Evolutionary conservation across 2,113 vertebrate genomes (phyloP).

Genomic region (Chlamydotis undulata): DNA sequence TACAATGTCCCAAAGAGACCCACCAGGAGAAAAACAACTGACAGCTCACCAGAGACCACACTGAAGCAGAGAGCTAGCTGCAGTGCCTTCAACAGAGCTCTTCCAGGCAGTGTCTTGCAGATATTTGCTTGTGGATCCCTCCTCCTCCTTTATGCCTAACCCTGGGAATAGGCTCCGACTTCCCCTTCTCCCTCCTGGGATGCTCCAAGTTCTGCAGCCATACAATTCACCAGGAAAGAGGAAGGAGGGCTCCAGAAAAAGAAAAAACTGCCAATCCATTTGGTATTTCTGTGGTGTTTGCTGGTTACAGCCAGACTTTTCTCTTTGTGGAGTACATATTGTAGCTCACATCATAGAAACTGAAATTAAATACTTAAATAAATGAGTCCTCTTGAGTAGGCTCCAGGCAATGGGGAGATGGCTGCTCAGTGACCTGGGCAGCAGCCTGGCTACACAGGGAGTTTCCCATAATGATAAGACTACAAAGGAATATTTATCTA

Average conservation of each 20-base stretch:
- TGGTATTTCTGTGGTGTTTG: not conserved
- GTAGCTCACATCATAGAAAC: not conserved
- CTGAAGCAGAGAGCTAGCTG: not conserved
- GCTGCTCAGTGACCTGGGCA: not conserved
- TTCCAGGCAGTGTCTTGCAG: accelerated
- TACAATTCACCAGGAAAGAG: not conserved
- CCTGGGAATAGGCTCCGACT: not conserved
- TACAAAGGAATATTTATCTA: conserved; percentile 8
- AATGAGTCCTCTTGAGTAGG: not conserved
- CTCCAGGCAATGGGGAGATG: not conserved
- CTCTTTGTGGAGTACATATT: accelerated
- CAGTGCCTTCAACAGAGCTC: not conserved
- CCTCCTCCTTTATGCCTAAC: not conserved
- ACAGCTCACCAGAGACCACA: not conserved
- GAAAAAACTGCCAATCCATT: not conserved
- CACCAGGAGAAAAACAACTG: not conserved
- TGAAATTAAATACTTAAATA: not conserved
- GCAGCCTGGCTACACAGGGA: not conserved
- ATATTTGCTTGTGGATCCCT: not conserved
- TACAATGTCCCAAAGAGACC: not conserved
- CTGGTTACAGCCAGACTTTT: not conserved
- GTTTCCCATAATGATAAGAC: not conserved
- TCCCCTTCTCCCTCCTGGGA: not conserved
- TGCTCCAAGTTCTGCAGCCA: not conserved
- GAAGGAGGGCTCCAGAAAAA: not conserved